Conservation (phyloP, 2,888 invertebrate species). For the Mycalesis mineus region DNA sequence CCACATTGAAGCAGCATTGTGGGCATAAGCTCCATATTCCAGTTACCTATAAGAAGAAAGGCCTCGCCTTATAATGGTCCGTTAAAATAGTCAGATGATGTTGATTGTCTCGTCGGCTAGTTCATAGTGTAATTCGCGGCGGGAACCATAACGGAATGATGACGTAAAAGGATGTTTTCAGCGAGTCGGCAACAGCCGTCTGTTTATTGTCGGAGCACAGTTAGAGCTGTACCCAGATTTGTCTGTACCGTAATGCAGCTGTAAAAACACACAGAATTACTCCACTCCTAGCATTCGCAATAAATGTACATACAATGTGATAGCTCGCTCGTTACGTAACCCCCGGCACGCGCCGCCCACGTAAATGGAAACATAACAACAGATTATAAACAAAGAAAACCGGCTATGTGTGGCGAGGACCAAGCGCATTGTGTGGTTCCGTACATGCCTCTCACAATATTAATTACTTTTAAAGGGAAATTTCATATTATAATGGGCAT, state of each 20-base stretch:
- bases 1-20: no score
- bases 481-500: no score
- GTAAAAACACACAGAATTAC: conserved; percentile 68
- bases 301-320: conserved; percentile 50
- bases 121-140: conserved; percentile 36
- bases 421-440: no score
- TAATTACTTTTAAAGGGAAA: no score
- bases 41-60: no score
- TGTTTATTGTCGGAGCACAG: conserved; percentile 73
- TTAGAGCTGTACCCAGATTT: conserved; percentile 63
- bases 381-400: conserved; percentile 34
- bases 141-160: conserved; percentile 64
- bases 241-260: conserved; percentile 69
- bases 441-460: no score
- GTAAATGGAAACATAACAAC: conserved; percentile 43
- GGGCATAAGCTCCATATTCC: no score
- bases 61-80: no score
- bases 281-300: conserved; percentile 54
- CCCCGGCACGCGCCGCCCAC: conserved; percentile 37
- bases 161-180: conserved; percentile 79
- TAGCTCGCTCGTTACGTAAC: conserved; percentile 49
- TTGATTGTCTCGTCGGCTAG: conserved; percentile 16
- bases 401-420: no score
- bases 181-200: conserved; percentile 68
- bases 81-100: no score